Base-by-base conservation (phyloP, 2,113 vertebrate genomes). In the Megalops atlanticus region DNA sequence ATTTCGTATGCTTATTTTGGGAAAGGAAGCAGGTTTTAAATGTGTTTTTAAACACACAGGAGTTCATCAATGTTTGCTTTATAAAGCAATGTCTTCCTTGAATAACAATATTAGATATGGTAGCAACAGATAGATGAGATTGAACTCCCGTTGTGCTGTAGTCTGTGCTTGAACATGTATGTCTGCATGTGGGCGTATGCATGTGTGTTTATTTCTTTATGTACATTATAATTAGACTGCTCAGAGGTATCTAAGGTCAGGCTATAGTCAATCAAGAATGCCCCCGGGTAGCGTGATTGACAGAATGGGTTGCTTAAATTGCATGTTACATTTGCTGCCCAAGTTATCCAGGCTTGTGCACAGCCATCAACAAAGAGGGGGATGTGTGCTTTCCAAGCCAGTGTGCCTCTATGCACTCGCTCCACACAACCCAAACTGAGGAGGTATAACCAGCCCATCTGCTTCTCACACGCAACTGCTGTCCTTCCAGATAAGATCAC, bases 381-480 rank as follows among this genome's bases (percentile, higher is more conserved):
- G 24, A 38, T 43, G 77, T 45, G 71, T 52, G 35, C 75, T 49
- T 82, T 64, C 4, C 7, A 39, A 21, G 43, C 47, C 58, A 35
- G 39, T 24, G 27, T 64, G 36, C 69, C 21, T 78, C 36, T 76
- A 33, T 82, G 80, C 79, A 80, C 52, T 41, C 47, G 21, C n/a
- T 52, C 38, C 74, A 77, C 64, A 54, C 75, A 70, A 36, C 27
- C 27, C 38, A 68, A 39, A 74, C 31, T 39, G 16, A 33, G 24
- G 41, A 78, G 74, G 12, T 33, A 71, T n/a, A 11, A 27, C 38
- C 77, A 45, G 69, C 49, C 76, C 76, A 78, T 82, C 81, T 82
- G 81, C 27, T 54, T 74, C 75, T 77, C 81, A 77, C 81, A 54
- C 69, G 18, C 75, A 77, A 72, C 41, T 82, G 35, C 47, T 77